Evolutionary conservation across 2,888 invertebrate genomes (phyloP).

Genomic region (Eupithecia inturbata): DNA sequence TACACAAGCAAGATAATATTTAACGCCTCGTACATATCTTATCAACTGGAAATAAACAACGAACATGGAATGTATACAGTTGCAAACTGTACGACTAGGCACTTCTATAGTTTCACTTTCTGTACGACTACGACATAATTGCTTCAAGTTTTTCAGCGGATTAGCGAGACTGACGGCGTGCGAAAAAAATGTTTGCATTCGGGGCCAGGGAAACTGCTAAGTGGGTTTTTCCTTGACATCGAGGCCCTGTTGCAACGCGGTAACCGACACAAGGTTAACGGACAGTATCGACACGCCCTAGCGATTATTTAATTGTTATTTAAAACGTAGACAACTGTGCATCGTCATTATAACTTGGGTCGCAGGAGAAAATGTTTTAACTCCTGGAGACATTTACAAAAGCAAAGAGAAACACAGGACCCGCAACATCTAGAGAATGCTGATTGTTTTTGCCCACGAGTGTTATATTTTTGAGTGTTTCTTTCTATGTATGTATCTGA

Average conservation of each 20-base stretch:
- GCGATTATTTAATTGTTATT: conserved; percentile 82
- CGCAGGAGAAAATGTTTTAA: conserved; percentile 50
- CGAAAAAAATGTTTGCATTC: conserved; percentile 62
- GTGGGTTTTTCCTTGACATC: conserved; percentile 83
- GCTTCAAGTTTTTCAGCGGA: conserved; percentile 39
- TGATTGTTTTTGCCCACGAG: background rate
- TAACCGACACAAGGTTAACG: conserved; percentile 78
- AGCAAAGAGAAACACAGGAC: background rate
- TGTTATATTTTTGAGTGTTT: background rate
- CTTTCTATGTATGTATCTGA: background rate
- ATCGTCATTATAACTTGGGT: conserved; percentile 56
- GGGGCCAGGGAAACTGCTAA: conserved; percentile 82
- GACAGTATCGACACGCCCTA: conserved; percentile 76
- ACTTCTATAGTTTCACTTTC: conserved; percentile 38
- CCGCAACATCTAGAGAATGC: background rate
- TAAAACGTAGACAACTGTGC: conserved; percentile 72
- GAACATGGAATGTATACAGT: background rate
- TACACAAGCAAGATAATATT: conserved; percentile 60
- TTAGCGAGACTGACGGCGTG: conserved; percentile 49
- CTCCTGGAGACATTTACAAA: background rate
- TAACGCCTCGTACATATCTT: conserved; percentile 57
- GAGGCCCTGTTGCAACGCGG: conserved; percentile 80
- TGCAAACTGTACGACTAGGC: conserved; percentile 27
- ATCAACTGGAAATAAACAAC: conserved; percentile 46
- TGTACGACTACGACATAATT: conserved; percentile 20